A percentile compares a stretch with the other conserved stretches of the same genome.
phyloP scores from a whole-genome alignment of 2,888 invertebrate genomes.

The Stegana nigrithorax region DNA sequence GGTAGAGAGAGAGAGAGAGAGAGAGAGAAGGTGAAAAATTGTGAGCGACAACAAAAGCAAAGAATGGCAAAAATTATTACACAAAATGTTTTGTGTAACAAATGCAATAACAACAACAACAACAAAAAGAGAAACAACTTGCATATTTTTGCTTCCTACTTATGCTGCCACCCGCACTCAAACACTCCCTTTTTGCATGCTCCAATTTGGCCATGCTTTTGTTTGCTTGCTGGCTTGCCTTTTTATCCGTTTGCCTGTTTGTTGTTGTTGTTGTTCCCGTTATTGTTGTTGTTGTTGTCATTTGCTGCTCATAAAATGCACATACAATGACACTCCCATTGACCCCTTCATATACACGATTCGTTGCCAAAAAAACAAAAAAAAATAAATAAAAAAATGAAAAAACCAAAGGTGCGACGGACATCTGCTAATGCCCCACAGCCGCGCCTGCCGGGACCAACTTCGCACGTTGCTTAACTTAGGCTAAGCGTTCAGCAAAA shows the following conservation, averaged over 20 bases:
- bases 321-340: slow-evolving; percentile 1
- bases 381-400: background rate
- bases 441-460: too few relatives aligned
- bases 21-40: too few relatives aligned
- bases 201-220: too few relatives aligned
- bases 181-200: too few relatives aligned
- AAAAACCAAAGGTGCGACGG: too few relatives aligned
- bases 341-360: background rate
- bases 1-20: too few relatives aligned
- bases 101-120: background rate
- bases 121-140: background rate
- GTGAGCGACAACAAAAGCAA: too few relatives aligned
- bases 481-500: too few relatives aligned
- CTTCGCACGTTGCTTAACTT: too few relatives aligned
- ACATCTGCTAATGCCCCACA: background rate
- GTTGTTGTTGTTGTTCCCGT: background rate
- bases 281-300: background rate
- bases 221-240: background rate
- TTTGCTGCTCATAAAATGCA: background rate
- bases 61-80: background rate
- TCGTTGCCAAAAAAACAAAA: background rate
- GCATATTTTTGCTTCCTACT: background rate
- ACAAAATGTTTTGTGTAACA: background rate
- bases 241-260: too few relatives aligned
- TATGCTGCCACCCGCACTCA: too few relatives aligned